A percentile compares a stretch with the other conserved stretches of the same genome.
These are phyloP conservation scores for Drosophila paranaensis DNA, from an alignment of 2,888 invertebrate species.

Conservation along the genomic window DNA sequence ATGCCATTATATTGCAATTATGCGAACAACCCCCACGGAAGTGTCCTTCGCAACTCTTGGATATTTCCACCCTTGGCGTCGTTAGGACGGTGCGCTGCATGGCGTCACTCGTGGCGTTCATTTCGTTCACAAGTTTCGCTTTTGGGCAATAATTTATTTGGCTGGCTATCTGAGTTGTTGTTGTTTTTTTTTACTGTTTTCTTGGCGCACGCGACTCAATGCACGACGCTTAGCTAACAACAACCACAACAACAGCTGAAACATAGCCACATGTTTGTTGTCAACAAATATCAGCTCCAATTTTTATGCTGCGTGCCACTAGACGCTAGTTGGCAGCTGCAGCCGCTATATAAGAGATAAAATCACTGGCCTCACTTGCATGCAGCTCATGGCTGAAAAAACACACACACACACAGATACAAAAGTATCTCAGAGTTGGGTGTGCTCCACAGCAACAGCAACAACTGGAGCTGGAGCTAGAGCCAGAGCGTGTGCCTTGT, in stretches of 20 bases:
- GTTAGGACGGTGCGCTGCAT: conserved; percentile 56
- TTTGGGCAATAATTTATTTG: conserved; percentile 51
- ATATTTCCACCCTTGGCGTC: conserved; percentile 57
- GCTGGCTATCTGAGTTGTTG: conserved; percentile 27
- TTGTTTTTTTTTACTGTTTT: conserved; percentile 42
- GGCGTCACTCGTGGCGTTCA: conserved; percentile 35
- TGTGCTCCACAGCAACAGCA: conserved; percentile 15
- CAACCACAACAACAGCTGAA: conserved; percentile 26
- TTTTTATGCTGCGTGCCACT: conserved; percentile 69
- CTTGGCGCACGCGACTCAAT: conserved; percentile 41
- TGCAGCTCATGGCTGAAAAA: conserved; percentile 50
- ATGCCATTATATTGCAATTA: conserved; percentile 74
- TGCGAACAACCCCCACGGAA: conserved; percentile 62
- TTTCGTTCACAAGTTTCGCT: conserved; percentile 52
- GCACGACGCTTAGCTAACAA: conserved; percentile 12
- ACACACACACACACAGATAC: conserved; percentile 49
- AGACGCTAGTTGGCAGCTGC: conserved; percentile 54
- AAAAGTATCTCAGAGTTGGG: conserved; percentile 64
- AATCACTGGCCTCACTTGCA: conserved; percentile 56
- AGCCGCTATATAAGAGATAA: conserved; percentile 41
- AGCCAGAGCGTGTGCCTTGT: conserved; percentile 9
- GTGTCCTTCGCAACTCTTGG: conserved; percentile 15
- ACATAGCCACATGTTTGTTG: conserved; percentile 71
- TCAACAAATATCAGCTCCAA: conserved; percentile 74
- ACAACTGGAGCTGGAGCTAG: conserved; percentile 6